Evolutionary conservation across 1,140 invertebrate species (phyloP).

Genomic region (Trachelipus rathkii): DNA sequence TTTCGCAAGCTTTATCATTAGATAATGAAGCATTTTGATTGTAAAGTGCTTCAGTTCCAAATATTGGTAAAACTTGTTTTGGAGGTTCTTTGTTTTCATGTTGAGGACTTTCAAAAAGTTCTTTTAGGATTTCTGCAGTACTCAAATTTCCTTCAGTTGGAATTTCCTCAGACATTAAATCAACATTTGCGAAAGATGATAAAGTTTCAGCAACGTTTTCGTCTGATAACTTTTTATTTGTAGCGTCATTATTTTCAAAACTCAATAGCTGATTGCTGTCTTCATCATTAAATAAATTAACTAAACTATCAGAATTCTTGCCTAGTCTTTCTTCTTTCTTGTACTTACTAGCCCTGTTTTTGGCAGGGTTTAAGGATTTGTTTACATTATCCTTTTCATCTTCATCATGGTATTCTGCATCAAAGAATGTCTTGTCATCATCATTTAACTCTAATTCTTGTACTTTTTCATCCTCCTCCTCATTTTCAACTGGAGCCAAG

Average conservation of each 20-base stretch:
- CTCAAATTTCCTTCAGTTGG: constrained; percentile 51
- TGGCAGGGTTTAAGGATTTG: neutral
- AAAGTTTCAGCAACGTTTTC: constrained; percentile 2
- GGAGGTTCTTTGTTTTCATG: constrained; percentile 14
- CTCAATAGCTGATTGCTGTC: neutral
- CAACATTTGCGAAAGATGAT: constrained; percentile 45
- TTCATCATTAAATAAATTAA: constrained; percentile 41
- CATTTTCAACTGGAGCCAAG: constrained; percentile 44
- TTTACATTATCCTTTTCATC: constrained; percentile 28
- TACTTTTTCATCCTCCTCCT: constrained; percentile 24
- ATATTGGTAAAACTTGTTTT: constrained; percentile 29
- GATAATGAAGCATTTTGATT: neutral
- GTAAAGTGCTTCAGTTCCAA: constrained; percentile 24
- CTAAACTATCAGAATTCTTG: constrained; percentile 42
- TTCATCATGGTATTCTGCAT: constrained; percentile 56
- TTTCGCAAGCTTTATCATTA: neutral
- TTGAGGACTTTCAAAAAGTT: constrained; percentile 41
- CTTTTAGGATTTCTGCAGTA: constrained; percentile 51
- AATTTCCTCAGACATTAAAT: constrained; percentile 51
- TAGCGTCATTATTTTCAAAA: too few relatives aligned
- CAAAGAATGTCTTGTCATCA: constrained; percentile 54
- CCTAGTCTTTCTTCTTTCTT: constrained; percentile 32
- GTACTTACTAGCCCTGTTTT: constrained; percentile 18
- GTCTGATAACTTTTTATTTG: neutral
- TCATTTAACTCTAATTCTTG: constrained; percentile 45